Base-by-base conservation (phyloP, 1,140 invertebrate genomes). In the Aricia agestis region DNA sequence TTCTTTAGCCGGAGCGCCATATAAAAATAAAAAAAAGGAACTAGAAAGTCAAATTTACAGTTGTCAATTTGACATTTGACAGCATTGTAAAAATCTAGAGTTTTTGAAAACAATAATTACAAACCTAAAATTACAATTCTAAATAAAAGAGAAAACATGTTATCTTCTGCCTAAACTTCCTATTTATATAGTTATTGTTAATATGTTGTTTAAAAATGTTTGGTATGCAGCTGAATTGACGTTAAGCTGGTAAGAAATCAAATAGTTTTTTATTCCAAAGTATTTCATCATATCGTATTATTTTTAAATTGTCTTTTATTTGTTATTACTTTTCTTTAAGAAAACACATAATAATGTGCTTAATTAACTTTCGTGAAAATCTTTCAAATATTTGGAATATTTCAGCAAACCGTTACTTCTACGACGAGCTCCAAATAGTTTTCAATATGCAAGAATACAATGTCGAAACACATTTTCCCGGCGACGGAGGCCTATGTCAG, bases 181-280 rank as follows among this genome's bases (percentile, higher is more conserved):
- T 13, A 52, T 52, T 52, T 52, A 52, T 11, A 52, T 13, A 52
- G 1, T 52, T 52, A 15, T 9, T 10, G 10, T 45, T 83, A 89
- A 73, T 76, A 90, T 91, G 87, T 84, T 90, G 68, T 82, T 82
- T 67, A 84, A 80, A 85, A 90, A 89, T 88, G 82, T 88, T 70
- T 79, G 78, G 77, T 81, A 72, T 65, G 77, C 78, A 68, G 82
- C 81, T 19, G 87, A 91, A 71, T 74, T 87, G 72, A 83, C 78
- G 31, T 78, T 84, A 72, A 80, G 66, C 73, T 85, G 82, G 87
- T 91, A 82, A 75, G 82, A 66, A 65, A 72, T 72, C 58, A 68
- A 71, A 68, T 68, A 66, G 19, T 63, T 63, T 15, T 15, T 52
- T 68, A 19, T 18, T 67, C 11, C 11, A 45, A 66, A 15, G 66